These are phyloP conservation scores for Platyscelio sp. DNA, from an alignment of 2,888 invertebrate genomes.

Conservation along the genomic window DNA sequence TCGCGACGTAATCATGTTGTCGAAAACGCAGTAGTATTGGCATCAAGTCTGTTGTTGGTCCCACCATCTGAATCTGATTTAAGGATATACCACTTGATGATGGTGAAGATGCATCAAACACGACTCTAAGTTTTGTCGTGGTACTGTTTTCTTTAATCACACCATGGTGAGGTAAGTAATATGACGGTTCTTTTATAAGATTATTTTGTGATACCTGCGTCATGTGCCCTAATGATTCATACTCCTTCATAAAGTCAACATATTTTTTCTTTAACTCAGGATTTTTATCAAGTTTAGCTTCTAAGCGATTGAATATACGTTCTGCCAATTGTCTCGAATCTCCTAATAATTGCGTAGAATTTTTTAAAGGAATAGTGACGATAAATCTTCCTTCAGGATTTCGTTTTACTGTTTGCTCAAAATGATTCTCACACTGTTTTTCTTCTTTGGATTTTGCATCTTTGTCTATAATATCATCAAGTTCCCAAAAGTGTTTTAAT, in stretches of 20 bases:
- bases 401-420: background rate
- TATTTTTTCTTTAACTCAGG: background rate
- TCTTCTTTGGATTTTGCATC: conserved; percentile 4
- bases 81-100: conserved; percentile 70
- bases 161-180: conserved; percentile 26
- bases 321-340: conserved; percentile 8
- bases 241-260: conserved; percentile 14
- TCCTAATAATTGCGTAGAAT: background rate
- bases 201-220: background rate
- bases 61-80: conserved; percentile 70
- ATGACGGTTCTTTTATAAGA: background rate
- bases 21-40: conserved; percentile 69
- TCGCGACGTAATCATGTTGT: conserved; percentile 57
- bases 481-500: conserved; percentile 20
- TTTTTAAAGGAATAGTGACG: conserved; percentile 12
- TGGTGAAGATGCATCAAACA: conserved; percentile 72
- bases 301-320: background rate
- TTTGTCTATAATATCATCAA: background rate
- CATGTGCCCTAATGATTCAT: conserved; percentile 24
- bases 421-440: background rate
- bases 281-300: conserved; percentile 11
- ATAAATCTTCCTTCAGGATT: conserved; percentile 3
- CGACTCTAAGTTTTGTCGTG: conserved; percentile 30
- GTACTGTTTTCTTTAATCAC: conserved; percentile 50
- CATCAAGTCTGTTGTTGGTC: conserved; percentile 65